Percentiles rank a stretch among this genome's conserved stretches.
These are phyloP conservation scores for Magallana ariakensis DNA, from an alignment of 1,140 invertebrate species.

Conservation along the genomic window DNA sequence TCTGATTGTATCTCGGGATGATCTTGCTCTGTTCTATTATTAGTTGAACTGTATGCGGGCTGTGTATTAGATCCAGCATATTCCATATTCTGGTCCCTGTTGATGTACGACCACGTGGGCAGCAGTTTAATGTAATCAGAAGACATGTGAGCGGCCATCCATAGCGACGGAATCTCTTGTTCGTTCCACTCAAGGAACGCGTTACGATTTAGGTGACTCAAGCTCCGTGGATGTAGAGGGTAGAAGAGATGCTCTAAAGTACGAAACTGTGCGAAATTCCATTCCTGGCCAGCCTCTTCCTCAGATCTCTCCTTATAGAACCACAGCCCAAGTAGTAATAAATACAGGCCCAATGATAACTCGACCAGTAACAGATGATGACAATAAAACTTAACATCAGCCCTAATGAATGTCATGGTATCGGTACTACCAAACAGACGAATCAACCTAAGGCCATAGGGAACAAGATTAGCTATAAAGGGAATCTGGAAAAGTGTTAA, in stretches of 20 bases:
- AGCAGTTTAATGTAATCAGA: constrained; percentile 81
- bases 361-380: constrained; percentile 56
- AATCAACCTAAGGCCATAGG: constrained; percentile 68
- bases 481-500: constrained; percentile 79
- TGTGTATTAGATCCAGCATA: neutral
- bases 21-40: neutral
- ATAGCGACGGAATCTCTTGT: constrained; percentile 42
- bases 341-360: constrained; percentile 56
- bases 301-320: constrained; percentile 64
- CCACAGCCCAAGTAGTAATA: constrained; percentile 57
- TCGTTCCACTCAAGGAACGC: constrained; percentile 21
- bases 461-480: constrained; percentile 68
- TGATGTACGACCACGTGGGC: constrained; percentile 79
- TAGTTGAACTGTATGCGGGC: neutral
- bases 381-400: constrained; percentile 71
- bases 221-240: constrained; percentile 44
- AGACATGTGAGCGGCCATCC: constrained; percentile 52
- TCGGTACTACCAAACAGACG: constrained; percentile 70
- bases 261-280: constrained; percentile 74
- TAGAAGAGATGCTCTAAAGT: constrained; percentile 69
- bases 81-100: neutral
- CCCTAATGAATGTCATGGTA: constrained; percentile 70
- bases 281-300: constrained; percentile 73
- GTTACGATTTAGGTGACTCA: constrained; percentile 9
- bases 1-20: neutral